Conservation (phyloP, 2,797 vertebrate species). For the Enteromius mattozi region DNA sequence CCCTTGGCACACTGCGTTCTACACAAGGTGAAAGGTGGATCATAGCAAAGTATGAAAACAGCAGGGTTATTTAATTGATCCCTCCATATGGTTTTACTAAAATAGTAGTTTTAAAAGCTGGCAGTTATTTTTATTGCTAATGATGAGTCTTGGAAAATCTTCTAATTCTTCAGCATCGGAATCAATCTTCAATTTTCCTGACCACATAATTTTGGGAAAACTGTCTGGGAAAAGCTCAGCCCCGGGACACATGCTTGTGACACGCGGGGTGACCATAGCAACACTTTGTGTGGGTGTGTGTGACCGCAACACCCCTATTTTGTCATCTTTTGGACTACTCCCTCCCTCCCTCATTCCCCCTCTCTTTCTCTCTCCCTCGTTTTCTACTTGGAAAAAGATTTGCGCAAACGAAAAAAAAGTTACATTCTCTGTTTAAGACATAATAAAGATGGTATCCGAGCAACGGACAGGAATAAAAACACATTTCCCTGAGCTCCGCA, state of each 20-base stretch:
- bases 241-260: constrained; percentile 52
- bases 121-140: constrained; percentile 59
- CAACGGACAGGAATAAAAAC: constrained; percentile 66
- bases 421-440: constrained; percentile 62
- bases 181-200: constrained; percentile 42
- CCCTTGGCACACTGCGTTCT: constrained; percentile 8
- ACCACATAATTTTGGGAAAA: constrained; percentile 47
- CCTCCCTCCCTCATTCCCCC: constrained; percentile 17
- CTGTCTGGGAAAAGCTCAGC: constrained; percentile 47
- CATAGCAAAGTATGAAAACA: constrained; percentile 34
- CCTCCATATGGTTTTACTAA: constrained; percentile 46
- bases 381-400: constrained; percentile 53
- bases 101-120: constrained; percentile 50
- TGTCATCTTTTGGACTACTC: constrained; percentile 49
- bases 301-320: constrained; percentile 52
- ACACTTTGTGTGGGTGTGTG: constrained; percentile 49
- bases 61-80: constrained; percentile 42
- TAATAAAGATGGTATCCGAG: constrained; percentile 64
- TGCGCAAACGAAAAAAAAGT: constrained; percentile 55
- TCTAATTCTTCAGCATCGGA: constrained; percentile 46
- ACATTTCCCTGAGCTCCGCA: constrained; percentile 61
- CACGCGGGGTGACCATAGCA: constrained; percentile 52
- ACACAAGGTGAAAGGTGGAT: constrained; percentile 22
- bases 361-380: not conserved
- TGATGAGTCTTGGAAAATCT: constrained; percentile 48